A percentile compares a stretch with the other conserved stretches of the same genome.
Evolutionary conservation across 2,113 vertebrate species (phyloP).

Genomic region (Pluvianellus socialis): DNA sequence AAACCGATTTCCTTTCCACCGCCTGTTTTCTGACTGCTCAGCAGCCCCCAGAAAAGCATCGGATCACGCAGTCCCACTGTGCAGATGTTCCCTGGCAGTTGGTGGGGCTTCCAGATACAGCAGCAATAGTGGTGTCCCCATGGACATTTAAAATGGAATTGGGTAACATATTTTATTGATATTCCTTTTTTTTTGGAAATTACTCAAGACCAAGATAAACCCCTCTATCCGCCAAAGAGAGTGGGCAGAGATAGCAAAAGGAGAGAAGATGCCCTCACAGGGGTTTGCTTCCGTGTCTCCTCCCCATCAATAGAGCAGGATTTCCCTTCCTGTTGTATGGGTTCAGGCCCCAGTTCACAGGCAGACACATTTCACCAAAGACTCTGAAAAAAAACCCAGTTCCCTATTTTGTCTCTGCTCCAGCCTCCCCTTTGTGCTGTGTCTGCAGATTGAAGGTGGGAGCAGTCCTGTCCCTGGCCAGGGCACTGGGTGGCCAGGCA

Average conservation of each 20-base stretch:
- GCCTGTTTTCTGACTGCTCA: neutral
- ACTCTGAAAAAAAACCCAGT: rapidly evolving
- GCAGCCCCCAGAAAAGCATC: rapidly evolving
- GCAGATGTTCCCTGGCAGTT: neutral
- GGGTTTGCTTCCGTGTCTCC: neutral
- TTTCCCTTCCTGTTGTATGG: neutral
- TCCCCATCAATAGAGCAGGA: neutral
- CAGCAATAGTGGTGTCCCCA: neutral
- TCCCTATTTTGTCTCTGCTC: neutral
- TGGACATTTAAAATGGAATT: neutral
- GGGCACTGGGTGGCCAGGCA: neutral
- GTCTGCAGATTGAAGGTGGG: neutral
- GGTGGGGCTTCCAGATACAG: neutral
- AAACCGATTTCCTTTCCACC: neutral
- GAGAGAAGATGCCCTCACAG: neutral
- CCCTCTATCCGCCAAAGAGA: neutral
- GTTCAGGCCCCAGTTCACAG: rapidly evolving
- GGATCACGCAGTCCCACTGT: rapidly evolving
- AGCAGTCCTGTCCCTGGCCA: neutral
- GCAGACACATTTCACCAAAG: neutral
- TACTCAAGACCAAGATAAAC: neutral
- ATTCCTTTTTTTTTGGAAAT: neutral
- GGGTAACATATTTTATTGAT: neutral
- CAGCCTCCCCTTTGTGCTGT: neutral
- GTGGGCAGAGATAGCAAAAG: neutral